A percentile compares a stretch with the other conserved stretches of the same genome.
These are phyloP conservation scores for Nomada ruficornis DNA, from an alignment of 2,888 invertebrate genomes.

Conservation along the genomic window DNA sequence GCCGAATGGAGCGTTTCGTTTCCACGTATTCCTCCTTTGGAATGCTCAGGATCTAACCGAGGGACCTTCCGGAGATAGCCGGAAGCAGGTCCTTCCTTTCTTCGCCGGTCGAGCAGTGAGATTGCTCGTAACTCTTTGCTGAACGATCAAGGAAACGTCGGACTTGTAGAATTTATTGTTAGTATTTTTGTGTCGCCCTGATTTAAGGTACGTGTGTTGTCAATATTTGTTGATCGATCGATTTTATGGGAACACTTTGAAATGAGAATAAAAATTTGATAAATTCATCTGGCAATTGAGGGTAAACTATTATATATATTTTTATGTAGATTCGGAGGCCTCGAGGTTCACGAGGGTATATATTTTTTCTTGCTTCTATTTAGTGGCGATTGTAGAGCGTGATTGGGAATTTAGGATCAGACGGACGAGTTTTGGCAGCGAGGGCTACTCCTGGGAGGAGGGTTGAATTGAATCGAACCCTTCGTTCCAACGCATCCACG, in stretches of 20 bases:
- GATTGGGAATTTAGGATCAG: slow-evolving; percentile 16
- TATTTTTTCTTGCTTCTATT: neutral
- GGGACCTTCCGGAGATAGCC: slow-evolving; percentile 54
- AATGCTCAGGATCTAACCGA: slow-evolving; percentile 22
- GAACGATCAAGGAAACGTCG: neutral
- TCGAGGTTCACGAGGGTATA: neutral
- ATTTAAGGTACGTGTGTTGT: neutral
- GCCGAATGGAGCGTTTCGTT: slow-evolving; percentile 62
- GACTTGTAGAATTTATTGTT: neutral
- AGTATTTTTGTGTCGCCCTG: too few species aligned
- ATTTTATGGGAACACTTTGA: too few species aligned
- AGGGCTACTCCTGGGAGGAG: slow-evolving; percentile 35
- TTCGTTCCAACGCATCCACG: slow-evolving; percentile 63
- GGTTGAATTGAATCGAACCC: slow-evolving; percentile 62
- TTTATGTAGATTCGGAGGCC: too few species aligned
- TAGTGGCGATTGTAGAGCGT: neutral
- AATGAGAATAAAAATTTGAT: too few species aligned
- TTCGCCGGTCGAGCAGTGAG: neutral
- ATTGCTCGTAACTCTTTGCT: slow-evolving; percentile 30
- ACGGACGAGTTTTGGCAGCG: slow-evolving; percentile 19
- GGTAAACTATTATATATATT: too few species aligned
- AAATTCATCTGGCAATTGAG: too few species aligned
- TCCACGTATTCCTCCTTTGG: slow-evolving; percentile 53
- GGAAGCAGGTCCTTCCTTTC: slow-evolving; percentile 46
- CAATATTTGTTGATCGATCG: too few species aligned